A percentile compares a stretch with the other conserved stretches of the same genome.
Evolutionary conservation across 2,797 vertebrate genomes (phyloP).

Genomic region (Paguma larvata): DNA sequence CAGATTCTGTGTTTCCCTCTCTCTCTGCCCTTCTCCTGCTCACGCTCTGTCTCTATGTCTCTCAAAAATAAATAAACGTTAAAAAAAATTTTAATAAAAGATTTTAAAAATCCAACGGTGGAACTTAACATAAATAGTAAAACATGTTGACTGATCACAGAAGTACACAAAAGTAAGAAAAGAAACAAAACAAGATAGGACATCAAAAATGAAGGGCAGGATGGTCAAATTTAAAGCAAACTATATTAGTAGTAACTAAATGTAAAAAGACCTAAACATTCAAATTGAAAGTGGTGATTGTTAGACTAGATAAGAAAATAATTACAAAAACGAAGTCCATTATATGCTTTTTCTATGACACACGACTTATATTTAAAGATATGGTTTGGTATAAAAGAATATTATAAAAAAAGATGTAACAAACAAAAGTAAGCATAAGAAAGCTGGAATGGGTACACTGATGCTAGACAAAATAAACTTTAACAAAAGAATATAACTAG

Average conservation of each 20-base stretch:
- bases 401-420: not conserved
- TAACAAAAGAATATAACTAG: not conserved
- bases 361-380: not conserved
- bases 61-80: no score
- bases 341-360: not conserved
- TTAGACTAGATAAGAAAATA: not conserved
- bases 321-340: not conserved
- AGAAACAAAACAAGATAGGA: not conserved
- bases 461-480: not conserved
- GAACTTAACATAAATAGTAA: slow-evolving; percentile 2
- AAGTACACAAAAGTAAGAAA: not conserved
- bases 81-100: no score
- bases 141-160: not conserved
- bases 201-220: not conserved
- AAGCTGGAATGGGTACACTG: not conserved
- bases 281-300: not conserved
- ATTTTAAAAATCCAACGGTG: not conserved
- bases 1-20: no score
- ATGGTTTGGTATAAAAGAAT: not conserved
- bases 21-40: no score
- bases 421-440: not conserved
- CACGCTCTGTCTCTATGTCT: no score
- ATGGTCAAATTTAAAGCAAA: not conserved
- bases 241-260: not conserved
- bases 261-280: not conserved